Conservation (phyloP, 1,140 invertebrate genomes). For the Drosophila busckii region DNA sequence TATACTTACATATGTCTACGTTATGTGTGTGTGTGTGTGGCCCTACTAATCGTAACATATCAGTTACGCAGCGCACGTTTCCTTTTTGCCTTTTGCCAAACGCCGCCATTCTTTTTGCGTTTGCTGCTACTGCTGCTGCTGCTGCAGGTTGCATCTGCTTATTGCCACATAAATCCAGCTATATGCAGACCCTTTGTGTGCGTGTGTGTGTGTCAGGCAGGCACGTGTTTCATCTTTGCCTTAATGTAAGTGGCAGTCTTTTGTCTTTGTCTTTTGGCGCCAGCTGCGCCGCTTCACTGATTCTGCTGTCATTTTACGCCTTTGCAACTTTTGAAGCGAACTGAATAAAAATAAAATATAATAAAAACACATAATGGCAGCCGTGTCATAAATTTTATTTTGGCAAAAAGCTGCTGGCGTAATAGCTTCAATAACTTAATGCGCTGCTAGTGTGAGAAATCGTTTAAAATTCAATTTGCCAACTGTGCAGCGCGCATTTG, state of each 20-base stretch:
- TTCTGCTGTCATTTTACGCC: slow-evolving; percentile 22
- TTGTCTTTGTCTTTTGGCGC: slow-evolving; percentile 35
- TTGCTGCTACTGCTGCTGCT: not conserved
- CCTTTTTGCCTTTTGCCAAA: slow-evolving; percentile 24
- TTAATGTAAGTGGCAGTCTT: slow-evolving; percentile 53
- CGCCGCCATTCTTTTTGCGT: slow-evolving; percentile 31
- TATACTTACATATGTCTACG: not conserved
- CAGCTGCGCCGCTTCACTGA: too few species aligned
- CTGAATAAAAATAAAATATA: slow-evolving; percentile 20
- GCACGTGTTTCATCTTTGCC: slow-evolving; percentile 63
- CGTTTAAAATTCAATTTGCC: slow-evolving; percentile 57
- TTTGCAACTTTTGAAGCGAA: slow-evolving; percentile 16
- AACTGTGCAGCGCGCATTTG: slow-evolving; percentile 20
- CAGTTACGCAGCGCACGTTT: slow-evolving; percentile 68
- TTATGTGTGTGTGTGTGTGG: slow-evolving; percentile 17
- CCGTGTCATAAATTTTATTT: slow-evolving; percentile 47
- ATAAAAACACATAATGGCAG: slow-evolving; percentile 36
- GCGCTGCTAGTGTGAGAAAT: slow-evolving; percentile 31
- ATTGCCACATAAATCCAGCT: slow-evolving; percentile 73
- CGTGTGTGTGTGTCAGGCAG: slow-evolving; percentile 21
- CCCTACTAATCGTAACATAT: slow-evolving; percentile 64
- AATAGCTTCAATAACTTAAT: slow-evolving; percentile 27
- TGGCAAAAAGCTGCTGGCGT: slow-evolving; percentile 3
- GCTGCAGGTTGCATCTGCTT: slow-evolving; percentile 67
- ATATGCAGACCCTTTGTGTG: slow-evolving; percentile 48